phyloP scores from a whole-genome alignment of 2,797 vertebrate species.

The Octomys mimax region DNA sequence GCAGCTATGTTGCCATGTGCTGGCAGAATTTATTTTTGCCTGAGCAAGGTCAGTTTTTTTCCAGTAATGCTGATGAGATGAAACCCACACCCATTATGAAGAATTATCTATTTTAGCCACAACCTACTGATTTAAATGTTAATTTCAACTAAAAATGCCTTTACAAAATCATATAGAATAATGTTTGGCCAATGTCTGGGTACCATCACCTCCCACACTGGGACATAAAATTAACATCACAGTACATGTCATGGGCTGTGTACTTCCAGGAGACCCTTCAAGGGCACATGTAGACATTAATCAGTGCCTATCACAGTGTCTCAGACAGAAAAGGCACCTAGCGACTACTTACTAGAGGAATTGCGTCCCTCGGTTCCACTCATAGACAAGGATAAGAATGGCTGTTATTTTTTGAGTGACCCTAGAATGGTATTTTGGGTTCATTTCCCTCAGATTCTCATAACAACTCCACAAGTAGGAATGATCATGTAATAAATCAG shows the following conservation, averaged over 20 bases:
- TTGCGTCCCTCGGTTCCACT: neutral
- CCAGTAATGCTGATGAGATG: neutral
- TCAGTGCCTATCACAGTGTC: neutral
- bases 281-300: too few species aligned
- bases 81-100: neutral
- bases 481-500: slow-evolving; percentile 10
- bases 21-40: neutral
- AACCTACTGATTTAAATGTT: neutral
- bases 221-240: neutral
- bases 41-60: neutral
- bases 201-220: neutral
- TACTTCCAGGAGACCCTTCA: neutral
- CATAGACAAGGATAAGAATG: neutral
- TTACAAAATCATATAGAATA: slow-evolving; percentile 8
- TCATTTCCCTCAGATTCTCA: neutral
- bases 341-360: neutral
- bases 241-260: neutral
- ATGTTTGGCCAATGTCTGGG: neutral
- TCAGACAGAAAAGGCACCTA: neutral
- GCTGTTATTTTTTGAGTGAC: neutral
- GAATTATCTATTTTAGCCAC: neutral
- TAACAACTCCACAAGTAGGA: neutral
- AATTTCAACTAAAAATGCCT: neutral
- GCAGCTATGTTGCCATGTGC: neutral
- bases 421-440: neutral